These are phyloP conservation scores for Tetragonula clypearis DNA, from an alignment of 1,140 invertebrate genomes.

Conservation along the genomic window DNA sequence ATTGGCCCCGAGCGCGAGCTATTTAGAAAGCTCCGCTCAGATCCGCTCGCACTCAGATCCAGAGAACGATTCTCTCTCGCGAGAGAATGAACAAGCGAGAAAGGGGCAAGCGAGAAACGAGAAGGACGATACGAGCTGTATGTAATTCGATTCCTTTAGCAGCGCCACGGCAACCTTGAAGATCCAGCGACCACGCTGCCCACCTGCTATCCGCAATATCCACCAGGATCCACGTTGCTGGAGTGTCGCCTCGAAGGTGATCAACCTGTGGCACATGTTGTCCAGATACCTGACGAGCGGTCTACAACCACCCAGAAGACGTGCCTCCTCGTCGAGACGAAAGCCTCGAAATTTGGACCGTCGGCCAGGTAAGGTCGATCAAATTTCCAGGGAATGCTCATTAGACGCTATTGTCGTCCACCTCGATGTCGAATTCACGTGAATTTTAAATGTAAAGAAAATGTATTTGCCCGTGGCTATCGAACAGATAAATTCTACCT, in stretches of 20 bases:
- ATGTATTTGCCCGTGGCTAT: too few species aligned
- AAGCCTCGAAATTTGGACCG: slow-evolving; percentile 46
- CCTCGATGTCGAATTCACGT: too few species aligned
- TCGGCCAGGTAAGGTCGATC: slow-evolving; percentile 54
- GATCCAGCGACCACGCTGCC: slow-evolving; percentile 51
- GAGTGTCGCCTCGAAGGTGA: slow-evolving; percentile 65
- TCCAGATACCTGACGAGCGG: slow-evolving; percentile 56
- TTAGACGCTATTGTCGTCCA: too few species aligned
- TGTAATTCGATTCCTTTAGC: slow-evolving; percentile 72
- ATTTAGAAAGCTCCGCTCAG: slow-evolving; percentile 28
- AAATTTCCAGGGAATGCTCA: too few species aligned
- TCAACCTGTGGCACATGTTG: slow-evolving; percentile 61
- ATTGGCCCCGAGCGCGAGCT: background rate
- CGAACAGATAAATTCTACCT: too few species aligned
- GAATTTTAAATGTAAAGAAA: too few species aligned
- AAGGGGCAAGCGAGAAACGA: too few species aligned
- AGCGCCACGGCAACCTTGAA: slow-evolving; percentile 62
- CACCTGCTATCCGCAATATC: slow-evolving; percentile 68
- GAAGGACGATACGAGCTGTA: slow-evolving; percentile 43
- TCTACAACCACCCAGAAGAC: slow-evolving; percentile 48
- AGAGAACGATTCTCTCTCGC: background rate
- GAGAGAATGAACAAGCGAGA: background rate
- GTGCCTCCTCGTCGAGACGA: slow-evolving; percentile 55
- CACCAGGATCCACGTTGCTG: slow-evolving; percentile 61
- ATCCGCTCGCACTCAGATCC: background rate